Evolutionary conservation across 2,797 vertebrate species (phyloP).

Genomic region (Emydoidea blandingii): DNA sequence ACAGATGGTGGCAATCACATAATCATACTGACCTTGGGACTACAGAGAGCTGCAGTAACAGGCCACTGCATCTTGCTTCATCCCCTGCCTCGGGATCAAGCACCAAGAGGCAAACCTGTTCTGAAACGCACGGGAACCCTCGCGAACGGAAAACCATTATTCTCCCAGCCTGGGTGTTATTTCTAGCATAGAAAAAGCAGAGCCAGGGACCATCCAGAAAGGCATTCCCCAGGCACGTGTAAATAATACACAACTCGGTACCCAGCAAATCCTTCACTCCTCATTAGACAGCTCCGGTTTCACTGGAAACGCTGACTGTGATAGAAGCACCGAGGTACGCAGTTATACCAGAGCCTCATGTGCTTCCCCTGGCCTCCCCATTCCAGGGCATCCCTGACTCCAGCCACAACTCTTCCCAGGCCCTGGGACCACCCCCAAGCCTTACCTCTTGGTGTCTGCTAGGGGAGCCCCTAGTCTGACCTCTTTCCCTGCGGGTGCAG

Average conservation of each 20-base stretch:
- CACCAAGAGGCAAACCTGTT: slow-evolving; percentile 31
- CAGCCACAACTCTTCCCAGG: not conserved
- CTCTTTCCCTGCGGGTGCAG: not conserved
- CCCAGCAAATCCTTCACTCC: not conserved
- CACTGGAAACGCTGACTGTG: not conserved
- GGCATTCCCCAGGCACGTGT: slow-evolving; percentile 30
- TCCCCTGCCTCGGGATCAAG: not conserved
- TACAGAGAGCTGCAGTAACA: not conserved
- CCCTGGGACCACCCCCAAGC: not conserved
- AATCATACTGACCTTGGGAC: not conserved
- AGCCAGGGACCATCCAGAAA: slow-evolving; percentile 18
- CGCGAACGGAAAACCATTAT: not conserved
- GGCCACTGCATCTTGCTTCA: not conserved
- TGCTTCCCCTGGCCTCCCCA: not conserved
- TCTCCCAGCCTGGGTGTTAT: slow-evolving; percentile 25
- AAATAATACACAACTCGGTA: slow-evolving; percentile 1
- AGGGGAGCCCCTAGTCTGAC: not conserved
- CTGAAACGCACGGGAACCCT: slow-evolving; percentile 57
- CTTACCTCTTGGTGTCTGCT: not conserved
- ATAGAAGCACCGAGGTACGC: not conserved
- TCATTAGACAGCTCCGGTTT: not conserved
- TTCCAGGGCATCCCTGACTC: not conserved
- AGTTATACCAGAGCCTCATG: not conserved
- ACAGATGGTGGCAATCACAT: not conserved
- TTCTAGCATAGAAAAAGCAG: slow-evolving; percentile 63